Conservation (phyloP, 2,113 vertebrate genomes). For the Hystrix brachyura region DNA sequence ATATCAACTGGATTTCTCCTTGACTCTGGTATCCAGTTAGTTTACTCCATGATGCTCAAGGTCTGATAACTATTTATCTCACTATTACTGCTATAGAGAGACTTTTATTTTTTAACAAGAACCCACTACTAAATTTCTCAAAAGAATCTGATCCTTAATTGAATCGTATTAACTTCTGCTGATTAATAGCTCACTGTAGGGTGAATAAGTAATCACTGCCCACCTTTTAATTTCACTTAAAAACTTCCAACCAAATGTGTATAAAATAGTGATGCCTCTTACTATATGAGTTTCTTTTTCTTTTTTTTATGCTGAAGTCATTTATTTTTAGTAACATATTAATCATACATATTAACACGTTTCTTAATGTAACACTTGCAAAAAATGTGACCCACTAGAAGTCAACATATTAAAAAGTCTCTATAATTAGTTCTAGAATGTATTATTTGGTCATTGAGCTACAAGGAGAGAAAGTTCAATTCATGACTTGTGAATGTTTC, state of each 20-base stretch:
- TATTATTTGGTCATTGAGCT: slow-evolving; percentile 52
- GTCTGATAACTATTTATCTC: slow-evolving; percentile 45
- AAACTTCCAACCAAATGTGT: not conserved
- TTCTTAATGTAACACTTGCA: not conserved
- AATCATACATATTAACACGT: not conserved
- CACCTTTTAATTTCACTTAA: slow-evolving; percentile 54
- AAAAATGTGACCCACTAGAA: not conserved
- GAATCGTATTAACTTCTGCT: slow-evolving; percentile 68
- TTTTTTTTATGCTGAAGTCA: too few relatives aligned
- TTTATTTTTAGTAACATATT: too few relatives aligned
- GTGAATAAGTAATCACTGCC: slow-evolving; percentile 26
- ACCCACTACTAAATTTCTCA: slow-evolving; percentile 61
- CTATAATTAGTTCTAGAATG: not conserved
- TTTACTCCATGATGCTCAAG: not conserved
- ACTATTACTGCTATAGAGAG: not conserved
- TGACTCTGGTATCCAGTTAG: slow-evolving; percentile 22
- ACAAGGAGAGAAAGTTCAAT: slow-evolving; percentile 47
- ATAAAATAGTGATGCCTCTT: not conserved
- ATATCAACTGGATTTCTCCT: not conserved
- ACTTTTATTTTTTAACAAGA: not conserved
- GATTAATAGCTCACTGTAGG: slow-evolving; percentile 47
- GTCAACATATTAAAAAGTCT: not conserved
- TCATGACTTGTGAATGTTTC: slow-evolving; percentile 57
- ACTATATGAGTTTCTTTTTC: not conserved
- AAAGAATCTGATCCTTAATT: slow-evolving; percentile 62